A percentile compares a stretch with the other conserved stretches of the same genome.
Conservation (phyloP, 2,113 vertebrate species). For the Sisor rabdophorus region DNA sequence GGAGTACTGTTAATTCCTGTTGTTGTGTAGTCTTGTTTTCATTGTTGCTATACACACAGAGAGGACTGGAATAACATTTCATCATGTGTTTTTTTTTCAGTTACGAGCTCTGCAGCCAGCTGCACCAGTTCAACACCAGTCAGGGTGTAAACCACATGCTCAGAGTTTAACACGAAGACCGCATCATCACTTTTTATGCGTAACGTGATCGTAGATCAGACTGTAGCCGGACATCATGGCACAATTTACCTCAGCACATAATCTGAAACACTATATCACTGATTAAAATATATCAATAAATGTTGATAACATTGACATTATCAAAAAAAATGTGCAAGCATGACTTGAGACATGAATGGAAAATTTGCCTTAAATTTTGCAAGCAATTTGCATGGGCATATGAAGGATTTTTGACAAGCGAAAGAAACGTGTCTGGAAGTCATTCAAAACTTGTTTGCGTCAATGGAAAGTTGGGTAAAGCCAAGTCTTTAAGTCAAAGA, state of each 20-base stretch:
- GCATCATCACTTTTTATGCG: not conserved
- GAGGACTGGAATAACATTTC: not conserved
- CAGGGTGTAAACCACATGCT: not conserved
- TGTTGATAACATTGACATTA: too few relatives aligned
- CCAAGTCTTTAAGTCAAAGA: too few relatives aligned
- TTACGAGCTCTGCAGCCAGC: not conserved
- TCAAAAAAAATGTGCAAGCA: too few relatives aligned
- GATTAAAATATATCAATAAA: not conserved
- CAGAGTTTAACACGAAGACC: not conserved
- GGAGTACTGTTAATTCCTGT: not conserved
- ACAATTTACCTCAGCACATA: not conserved
- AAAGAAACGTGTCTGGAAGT: too few relatives aligned
- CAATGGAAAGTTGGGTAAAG: too few relatives aligned
- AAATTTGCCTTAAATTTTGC: too few relatives aligned
- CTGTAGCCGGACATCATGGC: not conserved
- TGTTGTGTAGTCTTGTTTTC: not conserved
- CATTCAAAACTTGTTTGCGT: too few relatives aligned
- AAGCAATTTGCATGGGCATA: too few relatives aligned
- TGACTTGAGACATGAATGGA: too few relatives aligned
- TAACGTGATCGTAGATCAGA: not conserved
- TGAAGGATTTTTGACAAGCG: too few relatives aligned
- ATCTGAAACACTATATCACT: not conserved
- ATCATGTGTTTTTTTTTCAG: not conserved
- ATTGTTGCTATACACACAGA: not conserved
- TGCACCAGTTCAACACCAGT: not conserved